Base-by-base conservation (phyloP, 2,113 vertebrate genomes). In the Notarius quadriscutis region DNA sequence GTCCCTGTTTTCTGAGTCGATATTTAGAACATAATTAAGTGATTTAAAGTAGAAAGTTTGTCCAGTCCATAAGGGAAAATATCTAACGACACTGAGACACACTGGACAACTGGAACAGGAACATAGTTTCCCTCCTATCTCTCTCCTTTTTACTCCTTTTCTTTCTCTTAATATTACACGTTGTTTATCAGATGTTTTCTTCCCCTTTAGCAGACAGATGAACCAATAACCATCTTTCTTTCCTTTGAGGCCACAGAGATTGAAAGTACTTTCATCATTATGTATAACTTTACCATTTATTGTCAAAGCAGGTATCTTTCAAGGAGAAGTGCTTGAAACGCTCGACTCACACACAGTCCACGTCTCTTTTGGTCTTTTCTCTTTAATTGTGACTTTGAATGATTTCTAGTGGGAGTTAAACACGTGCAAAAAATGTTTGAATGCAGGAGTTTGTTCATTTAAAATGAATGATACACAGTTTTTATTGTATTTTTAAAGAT, bases 121-220 rank as follows among this genome's bases (percentile, higher is more conserved):
- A 79, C 41, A 79, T 17, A 18, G 30, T 75, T 25, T 77, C 67
- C 20, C 41, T 15, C 17, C 58, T 80, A 12, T n/a, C 41, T 11
- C 51, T 22, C 22, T 85, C 18, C 60, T 7, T 71, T 62, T 78
- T 78, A 87, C 71, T 1, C 50, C 20, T 63, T 12, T 51, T 72
- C 67, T 81, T 83, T 84, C 71, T 53, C 12, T 67, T 81, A 84
- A 60, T 8, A 82, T 62, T 25, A 81, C 18, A 77, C 69, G 7
- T 65, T 86, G 25, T 83, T n/a, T 88, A 41, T 81, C 5, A 87
- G 20, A 9, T 80, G 18, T 14, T 81, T 78, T 83, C 57, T 67
- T 60, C 51, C 77, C 85, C 55, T 80, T 63, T 86, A 86, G 80
- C n/a, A 55, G n/a, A 63, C 53, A 74, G 58, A 80, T 81, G 83